Base-by-base conservation (phyloP, 2,113 vertebrate genomes). In the Silurus asotus region DNA sequence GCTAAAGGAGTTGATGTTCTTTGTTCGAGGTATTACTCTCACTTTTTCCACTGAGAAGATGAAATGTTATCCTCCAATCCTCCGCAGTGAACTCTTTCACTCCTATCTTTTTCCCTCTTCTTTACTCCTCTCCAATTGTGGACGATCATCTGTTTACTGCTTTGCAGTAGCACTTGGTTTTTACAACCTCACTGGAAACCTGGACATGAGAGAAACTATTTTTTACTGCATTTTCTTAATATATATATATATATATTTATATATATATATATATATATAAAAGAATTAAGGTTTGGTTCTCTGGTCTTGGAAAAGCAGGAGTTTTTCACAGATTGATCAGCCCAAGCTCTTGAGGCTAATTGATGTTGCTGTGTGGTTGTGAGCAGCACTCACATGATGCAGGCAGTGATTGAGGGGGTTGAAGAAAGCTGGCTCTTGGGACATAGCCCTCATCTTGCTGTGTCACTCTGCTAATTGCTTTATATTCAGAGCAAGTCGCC, bases 301-400 rank as follows among this genome's bases (percentile, higher is more conserved):
- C 72, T 67, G 82, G 86, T 82, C 75, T 51, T 10, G 86, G 88
- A 80, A 19, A 90, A 88, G 84, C 55, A 11, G n/a, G 80, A 80
- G 85, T 86, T 88, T 92, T 89, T 79, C 70, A 81, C 55, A 88
- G 89, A 93, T 92, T 91, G 93, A 93, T 93, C 88, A 89, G 81
- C 85, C 82, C 48, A 87, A 75, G 72, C 91, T 90, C 58, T 89
- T 83, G 81, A 91, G 65, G 79, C 85, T 89, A 90, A 92, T 90
- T 89, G 90, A 92, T 90, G 92, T 90, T 53, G 80, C 89, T 79
- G 88, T 91, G 91, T 88, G 89, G 91, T 91, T 53, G 25, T 61
- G 78, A 86, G 88, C 25, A 82, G 89, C 20, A 88, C 88, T 93
- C 92, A 92, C 91, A 89, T 93, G 91, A 91, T 89, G 87, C 87